Percentiles rank a stretch among this genome's conserved stretches.
Evolutionary conservation across 2,113 vertebrate species (phyloP).

Genomic region (Syngnathus typhle): DNA sequence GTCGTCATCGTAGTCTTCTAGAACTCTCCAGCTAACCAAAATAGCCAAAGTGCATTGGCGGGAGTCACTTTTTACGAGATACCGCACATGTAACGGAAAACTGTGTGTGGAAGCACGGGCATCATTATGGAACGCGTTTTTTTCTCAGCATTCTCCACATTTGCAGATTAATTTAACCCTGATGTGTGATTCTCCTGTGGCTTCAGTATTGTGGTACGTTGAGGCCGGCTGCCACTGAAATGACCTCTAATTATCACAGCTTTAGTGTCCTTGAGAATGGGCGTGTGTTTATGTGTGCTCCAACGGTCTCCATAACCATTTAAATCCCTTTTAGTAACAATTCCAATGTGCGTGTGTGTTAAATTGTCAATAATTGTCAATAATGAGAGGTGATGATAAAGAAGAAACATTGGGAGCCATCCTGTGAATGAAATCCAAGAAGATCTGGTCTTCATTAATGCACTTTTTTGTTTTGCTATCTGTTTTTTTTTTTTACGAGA

Average conservation of each 20-base stretch:
- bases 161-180: slow-evolving; percentile 14
- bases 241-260: slow-evolving; percentile 57
- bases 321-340: slow-evolving; percentile 44
- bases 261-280: slow-evolving; percentile 50
- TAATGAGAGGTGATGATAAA: slow-evolving; percentile 5
- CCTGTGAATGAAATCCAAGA: slow-evolving; percentile 42
- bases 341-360: slow-evolving; percentile 33
- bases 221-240: slow-evolving; percentile 49
- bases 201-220: slow-evolving; percentile 20
- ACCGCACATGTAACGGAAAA: slow-evolving; percentile 21
- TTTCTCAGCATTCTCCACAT: slow-evolving; percentile 35
- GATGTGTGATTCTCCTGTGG: slow-evolving; percentile 15
- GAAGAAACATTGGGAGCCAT: slow-evolving; percentile 15
- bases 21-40: not conserved
- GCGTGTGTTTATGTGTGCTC: slow-evolving; percentile 50
- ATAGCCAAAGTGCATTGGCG: slow-evolving; percentile 27
- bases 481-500: not conserved
- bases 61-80: slow-evolving; percentile 26
- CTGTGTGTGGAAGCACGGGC: slow-evolving; percentile 26
- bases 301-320: slow-evolving; percentile 44
- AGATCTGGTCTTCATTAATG: slow-evolving; percentile 55
- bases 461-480: slow-evolving; percentile 38
- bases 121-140: slow-evolving; percentile 7
- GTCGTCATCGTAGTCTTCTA: slow-evolving; percentile 19
- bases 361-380: slow-evolving; percentile 14